Conservation (phyloP, 2,113 vertebrate species). For the Limanda limanda region DNA sequence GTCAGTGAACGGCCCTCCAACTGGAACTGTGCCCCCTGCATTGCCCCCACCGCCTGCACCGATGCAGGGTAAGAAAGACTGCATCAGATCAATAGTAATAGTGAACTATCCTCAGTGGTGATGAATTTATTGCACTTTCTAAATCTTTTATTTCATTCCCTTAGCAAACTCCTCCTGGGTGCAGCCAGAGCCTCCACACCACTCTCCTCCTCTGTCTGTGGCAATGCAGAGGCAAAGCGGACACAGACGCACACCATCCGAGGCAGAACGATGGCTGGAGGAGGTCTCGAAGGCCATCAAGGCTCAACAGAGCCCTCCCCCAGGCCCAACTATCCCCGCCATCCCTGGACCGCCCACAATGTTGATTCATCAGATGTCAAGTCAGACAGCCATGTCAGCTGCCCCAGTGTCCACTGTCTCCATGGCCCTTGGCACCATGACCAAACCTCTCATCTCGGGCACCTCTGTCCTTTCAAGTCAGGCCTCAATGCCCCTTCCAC, state of each 20-base stretch:
- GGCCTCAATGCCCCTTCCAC: conserved; percentile 60
- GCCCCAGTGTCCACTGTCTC: conserved; percentile 63
- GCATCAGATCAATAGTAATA: neutral
- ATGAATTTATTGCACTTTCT: neutral
- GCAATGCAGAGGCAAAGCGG: conserved; percentile 70
- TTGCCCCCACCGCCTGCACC: conserved; percentile 78
- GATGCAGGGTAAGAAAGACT: conserved; percentile 70
- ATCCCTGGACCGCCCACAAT: conserved; percentile 73
- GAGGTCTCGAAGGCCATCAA: conserved; percentile 90
- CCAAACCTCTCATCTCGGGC: conserved; percentile 67
- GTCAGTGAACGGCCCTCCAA: conserved; percentile 69
- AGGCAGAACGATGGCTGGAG: conserved; percentile 92
- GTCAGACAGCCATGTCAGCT: conserved; percentile 54
- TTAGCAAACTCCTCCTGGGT: conserved; percentile 74
- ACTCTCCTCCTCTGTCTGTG: conserved; percentile 75
- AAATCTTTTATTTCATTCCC: conserved; percentile 7
- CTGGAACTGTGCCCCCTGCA: conserved; percentile 56
- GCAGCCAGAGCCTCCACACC: conserved; percentile 71
- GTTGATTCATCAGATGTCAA: conserved; percentile 63
- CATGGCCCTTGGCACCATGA: conserved; percentile 46
- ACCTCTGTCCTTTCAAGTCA: conserved; percentile 53
- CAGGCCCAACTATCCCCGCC: conserved; percentile 65
- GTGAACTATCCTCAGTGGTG: neutral
- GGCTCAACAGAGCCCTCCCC: conserved; percentile 83
- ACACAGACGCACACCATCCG: conserved; percentile 90